phyloP scores from a whole-genome alignment of 2,888 invertebrate species.

The Eubasilissa splendida region DNA sequence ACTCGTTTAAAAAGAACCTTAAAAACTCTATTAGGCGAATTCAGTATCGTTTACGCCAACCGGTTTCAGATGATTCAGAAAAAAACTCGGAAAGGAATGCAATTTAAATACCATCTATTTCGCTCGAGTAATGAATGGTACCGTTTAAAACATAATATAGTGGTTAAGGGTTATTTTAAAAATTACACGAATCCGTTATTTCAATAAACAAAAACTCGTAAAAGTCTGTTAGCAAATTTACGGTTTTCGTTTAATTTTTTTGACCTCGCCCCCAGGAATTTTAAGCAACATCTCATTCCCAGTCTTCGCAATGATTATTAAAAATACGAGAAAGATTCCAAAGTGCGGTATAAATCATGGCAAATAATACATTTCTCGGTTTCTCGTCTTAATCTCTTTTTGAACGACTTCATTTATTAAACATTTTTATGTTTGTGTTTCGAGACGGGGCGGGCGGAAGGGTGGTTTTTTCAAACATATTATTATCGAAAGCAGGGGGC shows the following conservation, averaged over 20 bases:
- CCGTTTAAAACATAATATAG: no score
- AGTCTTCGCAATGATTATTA: not conserved
- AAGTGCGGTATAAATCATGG: slow-evolving; percentile 15
- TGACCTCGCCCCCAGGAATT: slow-evolving; percentile 8
- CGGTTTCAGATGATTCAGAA: no score
- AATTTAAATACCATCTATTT: no score
- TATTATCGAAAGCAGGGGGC: slow-evolving; percentile 5
- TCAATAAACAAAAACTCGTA: not conserved
- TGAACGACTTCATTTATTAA: slow-evolving; percentile 42
- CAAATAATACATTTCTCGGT: not conserved
- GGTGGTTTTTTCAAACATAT: slow-evolving; percentile 13
- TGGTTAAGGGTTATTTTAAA: no score
- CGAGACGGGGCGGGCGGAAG: not conserved
- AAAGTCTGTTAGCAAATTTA: slow-evolving; percentile 8
- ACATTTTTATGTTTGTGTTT: slow-evolving; percentile 29
- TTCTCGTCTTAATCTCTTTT: slow-evolving; percentile 27
- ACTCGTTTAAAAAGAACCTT: slow-evolving; percentile 6
- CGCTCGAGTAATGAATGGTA: no score
- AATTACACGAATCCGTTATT: no score
- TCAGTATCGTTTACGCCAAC: not conserved
- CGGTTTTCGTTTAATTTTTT: slow-evolving; percentile 1
- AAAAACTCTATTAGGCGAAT: slow-evolving; percentile 18
- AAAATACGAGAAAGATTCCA: not conserved
- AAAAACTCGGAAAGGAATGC: no score
- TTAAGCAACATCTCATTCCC: not conserved